Evolutionary conservation across 2,888 invertebrate genomes (phyloP).

Genomic region (Ornithoptera priamus): DNA sequence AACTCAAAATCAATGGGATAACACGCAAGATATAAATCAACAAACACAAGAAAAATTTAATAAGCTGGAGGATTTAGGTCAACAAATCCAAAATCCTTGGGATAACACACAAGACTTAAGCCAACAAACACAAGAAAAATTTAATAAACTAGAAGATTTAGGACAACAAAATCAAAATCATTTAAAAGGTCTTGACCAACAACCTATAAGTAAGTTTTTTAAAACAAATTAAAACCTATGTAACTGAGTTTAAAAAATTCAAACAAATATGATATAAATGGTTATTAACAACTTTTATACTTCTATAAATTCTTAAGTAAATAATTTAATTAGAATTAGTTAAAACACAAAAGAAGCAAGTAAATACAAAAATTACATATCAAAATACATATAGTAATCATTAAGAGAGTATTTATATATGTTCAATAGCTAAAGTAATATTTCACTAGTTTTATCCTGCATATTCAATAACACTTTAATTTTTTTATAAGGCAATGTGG

Average conservation of each 20-base stretch:
- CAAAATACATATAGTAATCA: not conserved
- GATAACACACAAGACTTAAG: not conserved
- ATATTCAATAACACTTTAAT: conserved; percentile 2
- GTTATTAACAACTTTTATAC: not conserved
- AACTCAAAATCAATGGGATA: conserved; percentile 35
- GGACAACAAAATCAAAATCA: conserved; percentile 37
- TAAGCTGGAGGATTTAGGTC: conserved; percentile 34
- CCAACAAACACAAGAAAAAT: conserved; percentile 41
- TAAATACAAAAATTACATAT: not conserved
- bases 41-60: not conserved
- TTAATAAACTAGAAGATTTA: too few relatives aligned
- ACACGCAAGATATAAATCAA: conserved; percentile 13
- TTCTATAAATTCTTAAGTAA: not conserved
- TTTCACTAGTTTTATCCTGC: not conserved
- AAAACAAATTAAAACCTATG: not conserved
- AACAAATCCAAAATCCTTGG: not conserved
- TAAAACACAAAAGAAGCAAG: not conserved
- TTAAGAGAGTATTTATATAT: not conserved
- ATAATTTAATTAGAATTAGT: not conserved
- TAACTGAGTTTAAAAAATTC: not conserved
- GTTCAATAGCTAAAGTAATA: not conserved
- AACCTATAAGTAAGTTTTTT: conserved; percentile 35
- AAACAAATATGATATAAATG: not conserved
- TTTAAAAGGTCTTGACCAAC: conserved; percentile 35
- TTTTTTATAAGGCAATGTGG: conserved; percentile 30